Conservation (phyloP, 2,113 vertebrate genomes). For the Perca flavescens region DNA sequence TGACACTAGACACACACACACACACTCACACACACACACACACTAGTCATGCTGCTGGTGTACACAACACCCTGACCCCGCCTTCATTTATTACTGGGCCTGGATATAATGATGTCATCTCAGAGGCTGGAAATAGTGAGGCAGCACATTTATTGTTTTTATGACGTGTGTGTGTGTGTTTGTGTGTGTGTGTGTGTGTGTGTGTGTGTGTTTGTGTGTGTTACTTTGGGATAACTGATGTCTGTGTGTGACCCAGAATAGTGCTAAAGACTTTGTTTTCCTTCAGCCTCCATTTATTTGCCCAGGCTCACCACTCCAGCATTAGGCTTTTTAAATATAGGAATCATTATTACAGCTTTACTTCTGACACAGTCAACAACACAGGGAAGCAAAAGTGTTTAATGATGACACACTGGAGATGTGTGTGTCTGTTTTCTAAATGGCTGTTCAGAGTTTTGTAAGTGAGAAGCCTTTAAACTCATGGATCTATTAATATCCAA, state of each 20-base stretch:
- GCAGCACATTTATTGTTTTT: neutral
- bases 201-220: constrained; percentile 15
- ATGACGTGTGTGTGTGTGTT: neutral
- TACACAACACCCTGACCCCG: neutral
- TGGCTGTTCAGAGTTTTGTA: too few species aligned
- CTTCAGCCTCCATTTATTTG: neutral
- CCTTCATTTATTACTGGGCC: constrained; percentile 8
- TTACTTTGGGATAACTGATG: constrained; percentile 13
- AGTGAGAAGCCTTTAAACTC: too few species aligned
- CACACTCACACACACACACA: too few species aligned
- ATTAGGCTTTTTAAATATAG: neutral
- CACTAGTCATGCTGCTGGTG: neutral
- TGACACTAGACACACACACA: too few species aligned
- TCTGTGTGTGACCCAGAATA: neutral
- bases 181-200: neutral
- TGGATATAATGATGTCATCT: constrained; percentile 8
- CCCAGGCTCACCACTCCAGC: neutral
- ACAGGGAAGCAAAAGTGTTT: too few species aligned
- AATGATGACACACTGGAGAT: too few species aligned
- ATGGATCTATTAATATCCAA: too few species aligned
- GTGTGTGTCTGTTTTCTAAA: too few species aligned
- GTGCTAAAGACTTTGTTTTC: neutral
- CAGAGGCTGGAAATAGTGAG: constrained; percentile 7
- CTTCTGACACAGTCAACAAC: too few species aligned
- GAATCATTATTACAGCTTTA: neutral